Percentiles rank a stretch among this genome's conserved stretches.
Conservation (phyloP, 1,140 invertebrate species). For the honey bee (Apis mellifera) region Amel_HAv3.1 CM009943.2:2338001-2338500, state of each 20-base stretch:
- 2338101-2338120: neutral
- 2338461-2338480: too few species aligned
- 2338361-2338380: too few species aligned
- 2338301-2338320: neutral
- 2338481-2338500: too few species aligned
- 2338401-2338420: too few species aligned
- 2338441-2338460: too few species aligned
- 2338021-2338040: neutral
- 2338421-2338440: too few species aligned
- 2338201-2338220: neutral
- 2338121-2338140: neutral
- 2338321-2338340: too few species aligned
- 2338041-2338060: neutral
- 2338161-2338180: neutral
- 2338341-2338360: too few species aligned
- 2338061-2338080: neutral
- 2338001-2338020: neutral
- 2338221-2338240: neutral
- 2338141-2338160: neutral
- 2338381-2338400: too few species aligned
- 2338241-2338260: neutral
- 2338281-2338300: neutral
- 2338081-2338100: neutral
- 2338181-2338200: neutral
- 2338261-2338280: neutral